A percentile compares a stretch with the other conserved stretches of the same genome.
These are phyloP conservation scores for Pelobates fuscus DNA, from an alignment of 2,113 vertebrate species.

Conservation along the genomic window DNA sequence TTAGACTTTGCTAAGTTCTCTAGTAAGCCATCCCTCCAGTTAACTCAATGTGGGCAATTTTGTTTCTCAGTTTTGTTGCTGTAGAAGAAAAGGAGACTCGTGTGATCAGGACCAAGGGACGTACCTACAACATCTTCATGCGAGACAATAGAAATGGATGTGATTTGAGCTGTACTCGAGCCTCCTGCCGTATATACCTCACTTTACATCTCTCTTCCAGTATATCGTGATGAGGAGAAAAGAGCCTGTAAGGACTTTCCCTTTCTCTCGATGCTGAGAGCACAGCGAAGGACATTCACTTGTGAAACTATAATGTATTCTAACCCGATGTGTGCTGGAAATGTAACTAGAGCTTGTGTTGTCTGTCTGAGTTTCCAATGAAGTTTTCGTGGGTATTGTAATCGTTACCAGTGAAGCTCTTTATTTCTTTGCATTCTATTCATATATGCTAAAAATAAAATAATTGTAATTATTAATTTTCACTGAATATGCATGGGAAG, in stretches of 20 bases:
- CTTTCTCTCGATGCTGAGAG: neutral
- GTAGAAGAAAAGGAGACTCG: neutral
- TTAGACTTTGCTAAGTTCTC: too few species aligned
- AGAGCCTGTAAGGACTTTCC: neutral
- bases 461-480: too few species aligned
- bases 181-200: neutral
- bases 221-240: neutral
- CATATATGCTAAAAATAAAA: too few species aligned
- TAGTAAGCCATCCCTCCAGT: neutral
- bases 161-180: neutral
- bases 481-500: too few species aligned
- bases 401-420: too few species aligned
- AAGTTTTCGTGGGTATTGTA: too few species aligned
- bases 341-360: neutral
- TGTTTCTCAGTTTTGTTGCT: neutral
- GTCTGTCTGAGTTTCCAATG: neutral
- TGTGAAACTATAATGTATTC: neutral
- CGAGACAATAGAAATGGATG: neutral
- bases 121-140: neutral
- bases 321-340: neutral
- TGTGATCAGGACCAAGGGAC: neutral
- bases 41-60: neutral
- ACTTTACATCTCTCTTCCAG: neutral
- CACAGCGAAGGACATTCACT: neutral
- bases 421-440: too few species aligned